Conservation (phyloP, 1,140 invertebrate genomes). For the Drosophila seguyi region DNA sequence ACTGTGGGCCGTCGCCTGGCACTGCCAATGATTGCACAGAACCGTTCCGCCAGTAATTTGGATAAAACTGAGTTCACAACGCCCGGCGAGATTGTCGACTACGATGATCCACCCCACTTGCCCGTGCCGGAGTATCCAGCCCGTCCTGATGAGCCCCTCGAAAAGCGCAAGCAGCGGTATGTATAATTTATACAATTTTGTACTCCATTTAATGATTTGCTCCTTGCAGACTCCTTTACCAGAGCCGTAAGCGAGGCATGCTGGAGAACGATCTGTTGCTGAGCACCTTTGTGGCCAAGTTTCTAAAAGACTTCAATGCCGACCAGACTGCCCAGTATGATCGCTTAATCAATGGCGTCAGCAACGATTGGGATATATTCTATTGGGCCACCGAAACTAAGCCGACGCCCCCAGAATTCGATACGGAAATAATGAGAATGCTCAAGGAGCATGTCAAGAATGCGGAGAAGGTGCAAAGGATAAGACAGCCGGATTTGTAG, state of each 20-base stretch:
- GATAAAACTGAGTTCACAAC: conserved; percentile 59
- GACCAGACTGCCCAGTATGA: conserved; percentile 94
- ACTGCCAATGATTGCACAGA: conserved; percentile 11
- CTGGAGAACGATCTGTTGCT: conserved; percentile 97
- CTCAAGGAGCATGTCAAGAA: conserved; percentile 95
- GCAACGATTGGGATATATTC: conserved; percentile 99
- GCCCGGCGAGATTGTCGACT: conserved; percentile 66
- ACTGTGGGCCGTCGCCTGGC: conserved; percentile 29
- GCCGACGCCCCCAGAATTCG: conserved; percentile 93
- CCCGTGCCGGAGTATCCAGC: conserved; percentile 73
- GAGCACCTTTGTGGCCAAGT: conserved; percentile 96
- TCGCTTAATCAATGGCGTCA: conserved; percentile 95
- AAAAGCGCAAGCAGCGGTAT: conserved; percentile 72
- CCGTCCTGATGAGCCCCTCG: conserved; percentile 67
- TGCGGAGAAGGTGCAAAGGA: conserved; percentile 88
- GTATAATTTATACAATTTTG: too few species aligned
- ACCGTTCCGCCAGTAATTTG: conserved; percentile 33
- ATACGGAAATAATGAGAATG: conserved; percentile 94
- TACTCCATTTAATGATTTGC: neutral
- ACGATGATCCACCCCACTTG: conserved; percentile 72
- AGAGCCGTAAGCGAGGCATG: conserved; percentile 98
- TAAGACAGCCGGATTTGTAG: conserved; percentile 89
- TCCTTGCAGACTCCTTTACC: conserved; percentile 92
- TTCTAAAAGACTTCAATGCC: conserved; percentile 91
- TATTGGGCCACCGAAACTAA: conserved; percentile 95